A percentile compares a stretch with the other conserved stretches of the same genome.
Conservation (phyloP, 2,888 invertebrate genomes). For the Rhimphoctona megacephalus region DNA sequence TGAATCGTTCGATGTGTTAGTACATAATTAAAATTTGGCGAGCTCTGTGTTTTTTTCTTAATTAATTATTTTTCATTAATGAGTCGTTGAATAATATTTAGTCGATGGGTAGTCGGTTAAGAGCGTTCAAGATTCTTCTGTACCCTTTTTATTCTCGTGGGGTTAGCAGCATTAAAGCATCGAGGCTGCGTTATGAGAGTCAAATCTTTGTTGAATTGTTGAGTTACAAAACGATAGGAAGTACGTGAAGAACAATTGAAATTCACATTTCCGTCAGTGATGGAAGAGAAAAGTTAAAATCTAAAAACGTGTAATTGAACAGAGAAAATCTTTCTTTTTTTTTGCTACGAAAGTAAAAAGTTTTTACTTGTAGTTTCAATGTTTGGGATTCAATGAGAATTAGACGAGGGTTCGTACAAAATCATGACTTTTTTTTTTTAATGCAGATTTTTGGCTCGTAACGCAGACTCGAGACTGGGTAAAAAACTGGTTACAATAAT, state of each 20-base stretch:
- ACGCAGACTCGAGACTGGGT: conserved; percentile 82
- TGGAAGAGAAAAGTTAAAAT: not conserved
- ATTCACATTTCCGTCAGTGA: not conserved
- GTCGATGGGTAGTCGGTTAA: not conserved
- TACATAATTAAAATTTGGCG: not conserved
- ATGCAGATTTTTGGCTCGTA: conserved; percentile 71
- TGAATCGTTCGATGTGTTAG: conserved; percentile 53
- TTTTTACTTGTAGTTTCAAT: not conserved
- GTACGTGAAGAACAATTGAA: not conserved
- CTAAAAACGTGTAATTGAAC: not conserved
- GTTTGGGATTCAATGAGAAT: not conserved
- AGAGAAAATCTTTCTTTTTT: not conserved
- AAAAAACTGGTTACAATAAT: conserved; percentile 85
- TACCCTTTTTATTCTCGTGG: conserved; percentile 80
- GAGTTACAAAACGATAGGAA: not conserved
- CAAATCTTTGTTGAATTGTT: conserved; percentile 49
- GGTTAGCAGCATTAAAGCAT: conserved; percentile 84
- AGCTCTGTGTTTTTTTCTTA: not conserved
- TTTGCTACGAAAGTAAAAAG: not conserved
- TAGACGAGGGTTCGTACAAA: not conserved
- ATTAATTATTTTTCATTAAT: not conserved
- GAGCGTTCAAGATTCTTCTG: conserved; percentile 44
- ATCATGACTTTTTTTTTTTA: not conserved
- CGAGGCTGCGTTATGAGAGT: conserved; percentile 80
- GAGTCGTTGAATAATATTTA: not conserved